A percentile compares a stretch with the other conserved stretches of the same genome.
phyloP scores from a whole-genome alignment of 35 echinoderm and acorn worm genomes.

The Lytechinus pictus region DNA sequence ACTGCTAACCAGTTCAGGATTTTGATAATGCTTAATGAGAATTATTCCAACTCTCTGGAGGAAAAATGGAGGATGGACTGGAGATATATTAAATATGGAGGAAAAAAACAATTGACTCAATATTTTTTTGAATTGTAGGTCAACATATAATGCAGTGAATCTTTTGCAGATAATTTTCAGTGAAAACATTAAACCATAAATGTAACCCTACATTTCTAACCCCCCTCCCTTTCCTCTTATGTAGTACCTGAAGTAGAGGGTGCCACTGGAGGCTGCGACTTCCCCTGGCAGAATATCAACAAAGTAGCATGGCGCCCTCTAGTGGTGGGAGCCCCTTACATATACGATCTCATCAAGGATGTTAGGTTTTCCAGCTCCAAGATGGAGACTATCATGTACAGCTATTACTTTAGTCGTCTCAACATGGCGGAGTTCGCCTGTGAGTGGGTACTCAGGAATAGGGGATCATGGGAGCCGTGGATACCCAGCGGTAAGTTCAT shows the following conservation, averaged over 20 bases:
- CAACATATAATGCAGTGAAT: too few species aligned
- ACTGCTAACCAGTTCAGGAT: too few species aligned
- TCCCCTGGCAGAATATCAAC: constrained; percentile 36
- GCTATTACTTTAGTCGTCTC: constrained; percentile 48
- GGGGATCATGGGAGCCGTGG: constrained; percentile 29
- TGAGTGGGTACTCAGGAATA: constrained; percentile 50
- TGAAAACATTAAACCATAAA: too few species aligned
- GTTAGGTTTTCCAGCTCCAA: background rate
- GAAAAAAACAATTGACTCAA: too few species aligned
- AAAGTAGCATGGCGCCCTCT: constrained; percentile 42
- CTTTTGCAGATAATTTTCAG: too few species aligned
- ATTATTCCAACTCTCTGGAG: too few species aligned
- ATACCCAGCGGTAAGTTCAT: constrained; percentile 49
- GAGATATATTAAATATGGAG: too few species aligned
- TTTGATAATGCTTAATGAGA: too few species aligned
- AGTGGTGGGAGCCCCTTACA: constrained; percentile 5
- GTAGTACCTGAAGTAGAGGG: background rate
- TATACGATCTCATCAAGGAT: constrained; percentile 25
- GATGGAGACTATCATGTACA: constrained; percentile 48
- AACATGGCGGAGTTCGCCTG: constrained; percentile 39
- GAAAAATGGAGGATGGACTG: too few species aligned
- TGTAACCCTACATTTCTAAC: too few species aligned
- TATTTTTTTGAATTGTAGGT: too few species aligned
- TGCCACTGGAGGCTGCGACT: constrained; percentile 27
- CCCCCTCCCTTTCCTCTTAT: background rate